Percentiles rank a stretch among this genome's conserved stretches.
These are phyloP conservation scores for Spatulosminthurus flaviceps DNA, from an alignment of 2,888 invertebrate genomes.

Conservation along the genomic window DNA sequence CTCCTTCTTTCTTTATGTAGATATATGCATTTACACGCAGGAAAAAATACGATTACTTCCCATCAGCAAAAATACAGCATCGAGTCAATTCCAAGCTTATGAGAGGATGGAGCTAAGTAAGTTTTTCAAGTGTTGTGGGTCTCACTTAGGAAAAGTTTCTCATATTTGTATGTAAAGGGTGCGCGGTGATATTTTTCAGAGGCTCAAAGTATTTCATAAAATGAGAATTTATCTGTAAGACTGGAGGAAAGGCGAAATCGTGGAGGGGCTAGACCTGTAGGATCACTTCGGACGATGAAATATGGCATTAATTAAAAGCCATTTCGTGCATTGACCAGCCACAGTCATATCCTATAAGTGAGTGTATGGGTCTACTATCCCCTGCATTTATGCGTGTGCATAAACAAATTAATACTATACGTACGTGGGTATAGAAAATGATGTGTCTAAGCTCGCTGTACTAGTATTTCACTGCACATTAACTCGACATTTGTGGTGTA, in stretches of 20 bases:
- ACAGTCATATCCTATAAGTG: no score
- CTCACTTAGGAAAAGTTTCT: background rate
- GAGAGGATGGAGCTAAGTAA: no score
- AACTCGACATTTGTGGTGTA: background rate
- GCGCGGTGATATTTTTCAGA: slow-evolving; percentile 30
- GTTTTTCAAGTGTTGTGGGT: background rate
- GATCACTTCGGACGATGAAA: slow-evolving; percentile 47
- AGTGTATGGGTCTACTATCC: no score
- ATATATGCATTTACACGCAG: no score
- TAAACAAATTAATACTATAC: no score
- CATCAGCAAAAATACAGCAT: no score
- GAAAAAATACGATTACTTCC: no score
- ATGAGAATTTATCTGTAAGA: slow-evolving; percentile 44
- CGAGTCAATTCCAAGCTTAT: no score
- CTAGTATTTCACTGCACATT: background rate
- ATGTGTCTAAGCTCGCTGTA: no score
- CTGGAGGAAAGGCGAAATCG: slow-evolving; percentile 30
- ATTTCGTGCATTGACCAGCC: slow-evolving; percentile 51
- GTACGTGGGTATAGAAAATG: background rate
- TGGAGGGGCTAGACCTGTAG: slow-evolving; percentile 46
- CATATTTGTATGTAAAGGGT: slow-evolving; percentile 2
- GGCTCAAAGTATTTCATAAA: slow-evolving; percentile 44
- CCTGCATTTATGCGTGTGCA: no score
- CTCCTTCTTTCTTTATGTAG: no score
- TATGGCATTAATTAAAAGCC: slow-evolving; percentile 53